phyloP scores from a whole-genome alignment of 2,888 invertebrate species.

The Leptarthrus brevirostris region DNA sequence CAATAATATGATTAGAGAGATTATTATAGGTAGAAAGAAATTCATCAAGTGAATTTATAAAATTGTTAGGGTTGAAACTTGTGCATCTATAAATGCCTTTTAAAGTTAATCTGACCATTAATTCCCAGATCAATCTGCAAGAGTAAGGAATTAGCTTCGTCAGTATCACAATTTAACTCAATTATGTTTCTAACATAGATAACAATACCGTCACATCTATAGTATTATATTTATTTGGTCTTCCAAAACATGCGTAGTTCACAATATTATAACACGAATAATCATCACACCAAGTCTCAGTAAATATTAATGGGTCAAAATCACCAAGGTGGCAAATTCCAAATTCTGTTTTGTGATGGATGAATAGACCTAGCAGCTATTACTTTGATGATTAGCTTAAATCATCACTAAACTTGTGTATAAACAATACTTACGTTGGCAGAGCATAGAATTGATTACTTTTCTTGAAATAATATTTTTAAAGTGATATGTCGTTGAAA shows the following conservation, averaged over 20 bases:
- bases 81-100: not conserved
- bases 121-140: not conserved
- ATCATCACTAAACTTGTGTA: no score
- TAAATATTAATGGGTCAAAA: not conserved
- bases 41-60: not conserved
- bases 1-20: not conserved
- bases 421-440: no score
- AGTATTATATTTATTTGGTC: no score
- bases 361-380: no score
- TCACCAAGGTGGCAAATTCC: no score
- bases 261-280: not conserved
- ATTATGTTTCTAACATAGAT: not conserved
- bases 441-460: no score
- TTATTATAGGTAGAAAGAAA: not conserved
- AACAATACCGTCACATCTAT: not conserved
- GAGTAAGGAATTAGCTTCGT: not conserved
- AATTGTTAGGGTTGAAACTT: not conserved
- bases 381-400: no score
- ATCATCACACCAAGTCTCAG: conserved; percentile 7
- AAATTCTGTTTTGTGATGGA: no score
- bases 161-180: not conserved
- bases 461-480: no score
- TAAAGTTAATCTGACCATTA: not conserved
- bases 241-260: not conserved
- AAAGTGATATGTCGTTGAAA: no score